Base-by-base conservation (phyloP, 2,888 invertebrate genomes). In the Trichacis sp. region DNA sequence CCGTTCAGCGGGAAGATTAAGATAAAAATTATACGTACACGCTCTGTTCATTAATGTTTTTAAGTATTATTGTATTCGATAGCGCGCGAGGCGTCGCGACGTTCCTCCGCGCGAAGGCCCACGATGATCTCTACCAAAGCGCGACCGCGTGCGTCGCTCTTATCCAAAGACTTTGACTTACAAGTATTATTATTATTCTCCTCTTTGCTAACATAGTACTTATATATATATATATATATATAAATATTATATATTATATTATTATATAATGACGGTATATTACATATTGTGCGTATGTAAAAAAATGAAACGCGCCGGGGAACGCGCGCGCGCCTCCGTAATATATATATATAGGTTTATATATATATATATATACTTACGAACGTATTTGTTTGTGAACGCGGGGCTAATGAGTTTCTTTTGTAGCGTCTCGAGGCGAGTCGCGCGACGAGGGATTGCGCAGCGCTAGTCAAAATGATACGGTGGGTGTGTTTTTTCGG, bases 1-100 rank as follows among this genome's bases (percentile, higher is more conserved):
- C 24, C 9, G 33, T 18, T 12, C 61, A 53, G 38, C 48, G 38
- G 53, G 17, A 36, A 30, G n/a, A 43, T 12, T 5, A 24, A 24
- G 24, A 24, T 18, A 36, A 60, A 64, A 66, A 66, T 66, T 49
- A 47, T 60, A 63, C 64, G 62, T 62, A 68, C 63, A 65, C 67
- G 67, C 67, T 64, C 64, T 69, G 69, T 67, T 64, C 67, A 64
- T 64, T 64, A 65, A 64, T 50, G 64, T 56, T 56, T 24, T 63
- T 67, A 64, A 69, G 67, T 69, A 66, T 66, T 69, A 69, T 58
- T 66, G 61, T 69, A 69, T 66, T 69, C 60, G 58, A 64, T 18
- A 42, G n/a, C 15, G 42, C 42, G 42, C 4, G 42, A 42, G 42
- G 42, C 42, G 42, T 8, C 33, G 42, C 42, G 42, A 15, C 42